phyloP scores from a whole-genome alignment of 2,113 vertebrate species.

The Cryptomyrus ogoouensis region DNA sequence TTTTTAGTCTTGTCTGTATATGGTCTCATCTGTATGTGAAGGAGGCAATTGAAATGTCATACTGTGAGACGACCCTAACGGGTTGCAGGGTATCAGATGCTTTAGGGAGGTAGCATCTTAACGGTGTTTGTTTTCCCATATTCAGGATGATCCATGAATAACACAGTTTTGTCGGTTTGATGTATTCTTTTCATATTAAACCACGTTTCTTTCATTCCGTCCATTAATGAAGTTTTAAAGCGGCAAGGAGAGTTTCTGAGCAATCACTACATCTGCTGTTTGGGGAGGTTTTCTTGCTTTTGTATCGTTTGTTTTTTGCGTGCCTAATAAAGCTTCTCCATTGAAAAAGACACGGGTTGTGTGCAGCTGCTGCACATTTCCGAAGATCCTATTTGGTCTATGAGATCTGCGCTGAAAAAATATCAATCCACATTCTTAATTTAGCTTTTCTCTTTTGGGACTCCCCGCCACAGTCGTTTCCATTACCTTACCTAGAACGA shows the following conservation, averaged over 20 bases:
- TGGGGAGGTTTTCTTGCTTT: neutral
- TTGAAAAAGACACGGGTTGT: neutral
- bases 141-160: neutral
- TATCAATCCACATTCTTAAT: constrained; percentile 43
- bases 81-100: neutral
- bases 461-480: neutral
- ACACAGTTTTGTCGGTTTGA: neutral
- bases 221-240: neutral
- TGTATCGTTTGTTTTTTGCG: neutral
- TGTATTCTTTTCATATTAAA: neutral
- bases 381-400: neutral
- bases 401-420: constrained; percentile 39
- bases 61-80: neutral
- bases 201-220: neutral
- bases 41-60: neutral
- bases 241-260: neutral
- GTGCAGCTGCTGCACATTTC: neutral
- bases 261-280: neutral
- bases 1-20: neutral
- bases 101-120: neutral
- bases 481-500: constrained; percentile 35
- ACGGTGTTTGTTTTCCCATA: neutral
- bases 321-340: neutral
- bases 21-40: too few species aligned
- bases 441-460: constrained; percentile 52